Percentiles rank a stretch among this genome's conserved stretches.
Evolutionary conservation across 2,888 invertebrate species (phyloP).

Genomic region (Orchesellides sinensis): DNA sequence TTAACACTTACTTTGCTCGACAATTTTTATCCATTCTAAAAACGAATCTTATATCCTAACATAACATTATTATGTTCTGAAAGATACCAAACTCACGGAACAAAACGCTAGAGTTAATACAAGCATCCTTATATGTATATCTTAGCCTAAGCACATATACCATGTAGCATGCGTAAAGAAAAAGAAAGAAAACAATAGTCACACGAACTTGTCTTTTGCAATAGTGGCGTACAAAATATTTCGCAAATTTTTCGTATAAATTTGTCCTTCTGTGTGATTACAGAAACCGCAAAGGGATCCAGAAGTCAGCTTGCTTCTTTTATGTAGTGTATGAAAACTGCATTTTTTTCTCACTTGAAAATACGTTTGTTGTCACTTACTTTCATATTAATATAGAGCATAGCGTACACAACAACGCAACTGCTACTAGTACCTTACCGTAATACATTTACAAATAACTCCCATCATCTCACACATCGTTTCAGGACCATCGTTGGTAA

Average conservation of each 20-base stretch:
- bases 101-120: neutral
- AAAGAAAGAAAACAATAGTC: neutral
- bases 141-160: neutral
- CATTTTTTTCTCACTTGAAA: slow-evolving; percentile 20
- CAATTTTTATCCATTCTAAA: too few relatives aligned
- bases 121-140: neutral
- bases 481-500: slow-evolving; percentile 36
- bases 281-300: slow-evolving; percentile 35
- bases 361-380: neutral
- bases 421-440: neutral
- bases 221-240: slow-evolving; percentile 32
- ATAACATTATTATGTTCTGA: neutral
- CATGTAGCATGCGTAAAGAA: neutral
- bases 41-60: too few relatives aligned
- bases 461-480: slow-evolving; percentile 15
- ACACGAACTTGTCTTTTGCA: neutral
- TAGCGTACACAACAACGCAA: neutral
- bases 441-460: neutral
- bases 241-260: slow-evolving; percentile 56
- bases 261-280: slow-evolving; percentile 35
- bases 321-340: slow-evolving; percentile 13
- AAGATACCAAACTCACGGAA: neutral
- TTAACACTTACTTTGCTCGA: too few relatives aligned
- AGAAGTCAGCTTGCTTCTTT: neutral
- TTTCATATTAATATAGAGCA: too few relatives aligned